Evolutionary conservation across 2,113 vertebrate genomes (phyloP).

Genomic region (Menidia beryllina): DNA sequence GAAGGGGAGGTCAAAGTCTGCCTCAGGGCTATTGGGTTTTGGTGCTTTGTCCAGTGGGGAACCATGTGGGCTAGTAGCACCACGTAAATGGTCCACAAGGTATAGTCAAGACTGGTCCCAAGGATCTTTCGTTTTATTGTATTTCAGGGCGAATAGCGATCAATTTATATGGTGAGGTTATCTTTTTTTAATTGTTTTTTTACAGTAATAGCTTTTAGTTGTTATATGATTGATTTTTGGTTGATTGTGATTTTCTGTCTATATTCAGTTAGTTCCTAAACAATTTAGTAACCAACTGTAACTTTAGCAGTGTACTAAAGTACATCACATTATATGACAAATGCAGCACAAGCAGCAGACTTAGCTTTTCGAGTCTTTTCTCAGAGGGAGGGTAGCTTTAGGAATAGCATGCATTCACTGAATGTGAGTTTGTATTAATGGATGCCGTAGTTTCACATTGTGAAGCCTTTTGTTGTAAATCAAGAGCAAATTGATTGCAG

Average conservation of each 20-base stretch:
- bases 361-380: background rate
- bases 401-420: background rate
- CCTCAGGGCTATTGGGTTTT: slow-evolving; percentile 43
- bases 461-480: background rate
- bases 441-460: background rate
- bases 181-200: no score
- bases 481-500: slow-evolving; percentile 1
- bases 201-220: slow-evolving; percentile 16
- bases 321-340: background rate
- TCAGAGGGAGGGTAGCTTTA: background rate
- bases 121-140: no score
- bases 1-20: slow-evolving; percentile 21
- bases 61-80: slow-evolving; percentile 24
- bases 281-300: no score
- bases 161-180: slow-evolving; percentile 46
- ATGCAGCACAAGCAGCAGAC: background rate
- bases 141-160: no score
- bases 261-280: background rate
- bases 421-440: background rate
- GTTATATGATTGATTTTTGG: slow-evolving; percentile 10
- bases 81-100: slow-evolving; percentile 19
- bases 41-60: slow-evolving; percentile 48
- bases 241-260: background rate
- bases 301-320: background rate
- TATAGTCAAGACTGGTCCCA: no score